Base-by-base conservation (phyloP, 2,888 invertebrate genomes). In the Cremastinae sp. region DNA sequence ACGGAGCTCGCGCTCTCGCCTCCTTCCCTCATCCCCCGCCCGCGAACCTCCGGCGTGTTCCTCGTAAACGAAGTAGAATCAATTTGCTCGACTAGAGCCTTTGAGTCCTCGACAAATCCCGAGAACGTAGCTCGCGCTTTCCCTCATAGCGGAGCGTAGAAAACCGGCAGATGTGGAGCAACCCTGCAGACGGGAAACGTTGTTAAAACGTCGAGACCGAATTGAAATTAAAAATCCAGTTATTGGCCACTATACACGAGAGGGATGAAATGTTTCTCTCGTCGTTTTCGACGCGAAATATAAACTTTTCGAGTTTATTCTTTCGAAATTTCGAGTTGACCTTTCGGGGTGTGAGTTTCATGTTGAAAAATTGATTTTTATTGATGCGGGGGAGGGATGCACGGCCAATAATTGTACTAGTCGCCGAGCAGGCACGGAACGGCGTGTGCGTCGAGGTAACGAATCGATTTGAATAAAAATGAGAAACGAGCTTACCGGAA, bases 71-170 rank as follows among this genome's bases (percentile, higher is more conserved):
- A 74, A 74, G 74, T 70, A 70, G 70, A 77, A 77, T 77, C 74
- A 77, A 77, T 77, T 77, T 77, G 76, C 70, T 77, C 70, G 65
- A 77, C 76, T 74, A 70, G 74, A 77, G 76, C 76, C 74, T 77
- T 77, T 77, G 76, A 77, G 76, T 70, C 76, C 76, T 70, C 70
- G 65, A 70, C 74, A 74, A 77, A 77, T 77, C 76, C 76, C 70
- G 61, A 22, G 65, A 77, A 70, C 76, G 76, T 59, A 76, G 68
- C 68, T 64, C 68, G n/a, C 64, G 43, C 68, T 68, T 36, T 58
- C 36, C 10, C 47, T 22, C 4, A 51, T 12, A 56, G 54, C 36
- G 71, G 59, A 22, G 51, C 51, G 61, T 47, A 66, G 72, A 84
- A 84, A 58, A 61, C 34, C 54, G 80, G 78, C 79, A 71, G 58